Evolutionary conservation across 2,888 invertebrate genomes (phyloP).

Genomic region (Tenthredo amoena): DNA sequence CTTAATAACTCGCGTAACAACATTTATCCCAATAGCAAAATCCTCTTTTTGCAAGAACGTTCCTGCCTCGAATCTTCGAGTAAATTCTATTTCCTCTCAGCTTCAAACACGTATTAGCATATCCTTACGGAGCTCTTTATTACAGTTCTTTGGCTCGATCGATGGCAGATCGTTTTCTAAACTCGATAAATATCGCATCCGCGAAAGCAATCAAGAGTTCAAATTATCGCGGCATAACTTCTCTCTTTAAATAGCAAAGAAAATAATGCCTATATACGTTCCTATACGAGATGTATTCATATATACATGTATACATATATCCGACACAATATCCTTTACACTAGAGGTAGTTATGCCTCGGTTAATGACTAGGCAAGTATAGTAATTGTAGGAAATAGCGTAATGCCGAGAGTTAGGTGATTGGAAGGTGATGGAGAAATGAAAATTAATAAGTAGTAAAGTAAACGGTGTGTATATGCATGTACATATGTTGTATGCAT

Average conservation of each 20-base stretch:
- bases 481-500: too few relatives aligned
- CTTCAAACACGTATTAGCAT: background rate
- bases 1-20: background rate
- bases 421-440: slow-evolving; percentile 8
- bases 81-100: background rate
- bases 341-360: background rate
- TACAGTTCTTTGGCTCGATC: background rate
- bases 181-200: background rate
- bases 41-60: background rate
- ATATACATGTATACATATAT: background rate
- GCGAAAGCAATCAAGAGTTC: background rate
- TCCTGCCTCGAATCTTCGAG: background rate
- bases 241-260: slow-evolving; percentile 1
- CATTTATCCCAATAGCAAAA: background rate
- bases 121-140: background rate
- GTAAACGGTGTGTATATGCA: too few relatives aligned
- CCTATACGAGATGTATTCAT: too few relatives aligned
- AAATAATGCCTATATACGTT: background rate
- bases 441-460: slow-evolving; percentile 10
- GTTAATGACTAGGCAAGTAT: background rate
- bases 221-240: background rate
- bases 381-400: background rate
- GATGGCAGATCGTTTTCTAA: background rate
- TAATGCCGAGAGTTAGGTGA: background rate
- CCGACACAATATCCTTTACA: background rate